phyloP scores from a whole-genome alignment of 2,113 vertebrate genomes.

The Python bivittatus region DNA sequence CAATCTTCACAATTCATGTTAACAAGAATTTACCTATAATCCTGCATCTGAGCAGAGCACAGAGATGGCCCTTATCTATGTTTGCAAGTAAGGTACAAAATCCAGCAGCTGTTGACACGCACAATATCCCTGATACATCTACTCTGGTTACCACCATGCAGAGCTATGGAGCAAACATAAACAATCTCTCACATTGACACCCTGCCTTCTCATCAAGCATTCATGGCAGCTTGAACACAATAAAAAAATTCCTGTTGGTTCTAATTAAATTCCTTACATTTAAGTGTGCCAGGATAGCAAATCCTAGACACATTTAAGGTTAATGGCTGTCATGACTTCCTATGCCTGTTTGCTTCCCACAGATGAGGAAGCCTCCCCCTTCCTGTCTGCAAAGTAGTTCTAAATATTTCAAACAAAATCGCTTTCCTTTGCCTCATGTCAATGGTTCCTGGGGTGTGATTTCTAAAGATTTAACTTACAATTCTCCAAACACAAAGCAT shows the following conservation, averaged over 20 bases:
- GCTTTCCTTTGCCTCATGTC: slow-evolving; percentile 51
- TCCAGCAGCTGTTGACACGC: background rate
- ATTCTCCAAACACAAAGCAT: slow-evolving; percentile 62
- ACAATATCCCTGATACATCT: background rate
- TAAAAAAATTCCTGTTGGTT: background rate
- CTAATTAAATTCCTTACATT: slow-evolving; percentile 25
- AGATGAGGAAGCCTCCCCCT: background rate
- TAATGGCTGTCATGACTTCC: slow-evolving; percentile 67
- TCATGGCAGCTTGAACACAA: background rate
- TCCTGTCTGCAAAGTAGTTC: slow-evolving; percentile 46
- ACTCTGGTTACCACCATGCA: background rate
- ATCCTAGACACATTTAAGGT: slow-evolving; percentile 60
- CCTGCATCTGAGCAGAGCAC: background rate
- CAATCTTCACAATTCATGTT: background rate
- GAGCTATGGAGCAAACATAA: background rate
- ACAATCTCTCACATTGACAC: background rate
- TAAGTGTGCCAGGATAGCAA: slow-evolving; percentile 42
- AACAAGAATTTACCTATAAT: background rate
- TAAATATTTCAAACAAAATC: slow-evolving; percentile 57
- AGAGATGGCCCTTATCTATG: background rate
- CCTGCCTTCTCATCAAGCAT: background rate
- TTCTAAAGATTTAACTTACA: slow-evolving; percentile 73
- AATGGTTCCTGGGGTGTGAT: slow-evolving; percentile 60
- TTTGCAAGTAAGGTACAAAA: background rate
- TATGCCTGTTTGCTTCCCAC: slow-evolving; percentile 16